phyloP scores from a whole-genome alignment of 2,113 vertebrate species.

The Periophthalmus modestus region DNA sequence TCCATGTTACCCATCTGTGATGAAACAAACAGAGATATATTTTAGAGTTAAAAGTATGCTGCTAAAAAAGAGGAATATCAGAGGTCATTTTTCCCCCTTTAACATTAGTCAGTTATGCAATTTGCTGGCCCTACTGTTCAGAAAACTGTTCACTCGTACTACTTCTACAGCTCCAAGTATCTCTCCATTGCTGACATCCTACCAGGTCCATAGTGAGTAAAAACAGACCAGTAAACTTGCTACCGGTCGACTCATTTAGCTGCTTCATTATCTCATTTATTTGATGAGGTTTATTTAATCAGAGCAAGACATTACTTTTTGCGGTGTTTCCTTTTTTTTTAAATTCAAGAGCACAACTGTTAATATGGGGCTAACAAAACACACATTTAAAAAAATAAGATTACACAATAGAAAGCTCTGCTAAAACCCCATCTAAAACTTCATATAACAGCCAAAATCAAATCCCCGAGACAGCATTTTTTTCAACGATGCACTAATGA shows the following conservation, averaged over 20 bases:
- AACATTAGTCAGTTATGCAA: not conserved
- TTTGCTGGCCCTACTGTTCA: not conserved
- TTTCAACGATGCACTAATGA: not conserved
- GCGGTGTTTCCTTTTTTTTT: too few relatives aligned
- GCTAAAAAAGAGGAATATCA: not conserved
- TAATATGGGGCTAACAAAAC: too few relatives aligned
- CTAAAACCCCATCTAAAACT: not conserved
- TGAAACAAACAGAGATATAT: not conserved
- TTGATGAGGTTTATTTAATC: too few relatives aligned
- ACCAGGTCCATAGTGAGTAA: too few relatives aligned
- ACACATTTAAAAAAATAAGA: too few relatives aligned
- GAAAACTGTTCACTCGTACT: not conserved
- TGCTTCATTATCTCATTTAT: too few relatives aligned
- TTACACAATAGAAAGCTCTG: too few relatives aligned
- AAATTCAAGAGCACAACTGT: too few relatives aligned
- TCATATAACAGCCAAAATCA: not conserved
- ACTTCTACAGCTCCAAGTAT: not conserved
- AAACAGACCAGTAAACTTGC: too few relatives aligned
- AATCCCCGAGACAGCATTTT: not conserved
- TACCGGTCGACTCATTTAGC: too few relatives aligned
- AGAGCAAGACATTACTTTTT: too few relatives aligned
- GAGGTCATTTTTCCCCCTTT: not conserved
- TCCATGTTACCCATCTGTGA: not conserved
- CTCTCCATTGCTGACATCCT: not conserved
- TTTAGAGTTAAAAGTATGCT: not conserved